Base-by-base conservation (phyloP, 2,888 invertebrate species). In the Augochlorella aurata region DNA sequence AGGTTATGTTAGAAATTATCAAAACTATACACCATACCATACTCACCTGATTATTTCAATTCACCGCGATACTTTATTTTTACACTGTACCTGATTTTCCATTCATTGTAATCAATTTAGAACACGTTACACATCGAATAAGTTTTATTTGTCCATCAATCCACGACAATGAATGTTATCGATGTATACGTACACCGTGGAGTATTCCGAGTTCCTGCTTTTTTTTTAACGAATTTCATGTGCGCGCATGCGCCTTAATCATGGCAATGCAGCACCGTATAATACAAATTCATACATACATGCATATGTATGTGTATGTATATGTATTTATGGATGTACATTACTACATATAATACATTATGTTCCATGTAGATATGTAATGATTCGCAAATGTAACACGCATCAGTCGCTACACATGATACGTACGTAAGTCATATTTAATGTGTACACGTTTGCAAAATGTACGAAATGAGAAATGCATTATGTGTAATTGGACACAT, bases 41-140 rank as follows among this genome's bases (percentile, higher is more conserved):
- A 65, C 88, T 77, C 74, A 88, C 88, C 88, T 86, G 77, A 75
- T 58, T 83, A 74, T 70, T 54, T 16, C 52, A 72, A 71, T 67
- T 69, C 78, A 70, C 72, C 77, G 67, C 83, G n/a, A 71, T 77
- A 63, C 74, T 73, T 70, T 45, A 24, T 47, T 63, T 18, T 69
- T 77, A 76, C 81, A 73, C 82, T 79, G 66, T 86, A 83, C 69
- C 72, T 77, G 75, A 74, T 58, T 80, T 58, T 52, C 21, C 49
- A 68, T 52, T 75, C 77, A 71, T 86, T 76, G 68, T 45, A 21
- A 29, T 52, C 14, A 78, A 72, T 63, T 79, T 70, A 71, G 69
- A 29, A 61, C 50, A 58, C 54, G n/a, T 76, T 69, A 29, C n/a
- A 63, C 63, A 44, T 52, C 29, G 8, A 63, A 45, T 10, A 49